Evolutionary conservation across 30 jellyfish, hydroid and myxozoan species (phyloP).

Genomic region (Aurelia sp.): DNA sequence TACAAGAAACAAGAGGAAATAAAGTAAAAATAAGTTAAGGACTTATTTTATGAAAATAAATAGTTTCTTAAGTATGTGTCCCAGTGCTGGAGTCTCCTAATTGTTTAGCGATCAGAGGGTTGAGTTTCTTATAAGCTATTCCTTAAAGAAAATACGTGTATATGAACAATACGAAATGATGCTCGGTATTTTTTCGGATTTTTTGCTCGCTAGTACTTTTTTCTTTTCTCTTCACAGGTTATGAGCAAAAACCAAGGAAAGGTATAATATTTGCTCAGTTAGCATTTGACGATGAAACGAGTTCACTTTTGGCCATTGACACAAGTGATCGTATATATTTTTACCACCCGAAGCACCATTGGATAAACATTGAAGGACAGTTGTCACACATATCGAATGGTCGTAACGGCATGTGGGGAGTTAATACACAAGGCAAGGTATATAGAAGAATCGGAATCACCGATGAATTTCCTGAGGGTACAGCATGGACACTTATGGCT

Average conservation of each 20-base stretch:
- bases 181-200: too few species aligned
- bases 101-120: too few species aligned
- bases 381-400: slow-evolving; percentile 19
- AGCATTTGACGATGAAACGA: slow-evolving; percentile 28
- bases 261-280: background rate
- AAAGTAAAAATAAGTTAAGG: too few species aligned
- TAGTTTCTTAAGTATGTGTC: too few species aligned
- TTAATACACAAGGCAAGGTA: background rate
- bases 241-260: slow-evolving; percentile 5
- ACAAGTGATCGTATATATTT: slow-evolving; percentile 1
- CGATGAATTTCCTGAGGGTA: slow-evolving; percentile 19
- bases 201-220: too few species aligned
- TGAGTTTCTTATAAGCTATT: too few species aligned
- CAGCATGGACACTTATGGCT: background rate
- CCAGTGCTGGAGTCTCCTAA: too few species aligned
- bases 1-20: too few species aligned
- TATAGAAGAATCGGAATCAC: slow-evolving; percentile 5
- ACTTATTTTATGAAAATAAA: too few species aligned
- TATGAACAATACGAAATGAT: too few species aligned
- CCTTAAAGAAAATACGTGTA: too few species aligned
- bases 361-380: slow-evolving; percentile 15
- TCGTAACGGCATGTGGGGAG: slow-evolving; percentile 48
- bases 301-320: slow-evolving; percentile 42
- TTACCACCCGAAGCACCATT: slow-evolving; percentile 31
- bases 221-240: slow-evolving; percentile 5